Percentiles rank a stretch among this genome's conserved stretches.
Evolutionary conservation across 1,140 invertebrate species (phyloP).

Genomic region (Drosophila triauraria): DNA sequence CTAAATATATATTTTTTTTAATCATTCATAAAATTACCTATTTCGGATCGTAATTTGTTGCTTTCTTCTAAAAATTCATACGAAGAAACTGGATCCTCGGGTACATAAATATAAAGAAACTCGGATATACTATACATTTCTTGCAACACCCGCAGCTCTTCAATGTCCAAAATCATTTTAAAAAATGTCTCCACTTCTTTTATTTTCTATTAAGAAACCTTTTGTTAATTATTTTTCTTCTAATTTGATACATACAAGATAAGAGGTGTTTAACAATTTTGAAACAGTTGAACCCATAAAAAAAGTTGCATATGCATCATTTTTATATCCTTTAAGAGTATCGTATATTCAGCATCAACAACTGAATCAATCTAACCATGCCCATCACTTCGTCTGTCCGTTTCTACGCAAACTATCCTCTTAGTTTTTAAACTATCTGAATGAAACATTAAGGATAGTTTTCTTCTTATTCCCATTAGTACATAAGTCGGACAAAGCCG

Average conservation of each 20-base stretch:
- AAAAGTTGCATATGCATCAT: no score
- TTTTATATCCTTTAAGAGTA: no score
- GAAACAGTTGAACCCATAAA: no score
- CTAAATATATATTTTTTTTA: background rate
- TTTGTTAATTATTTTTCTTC: background rate
- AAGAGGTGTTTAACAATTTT: no score
- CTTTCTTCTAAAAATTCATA: slow-evolving; percentile 89
- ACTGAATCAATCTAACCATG: no score
- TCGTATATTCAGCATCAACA: no score
- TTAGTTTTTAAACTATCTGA: no score
- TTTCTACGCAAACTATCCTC: no score
- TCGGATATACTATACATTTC: slow-evolving; percentile 75
- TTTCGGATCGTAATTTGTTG: slow-evolving; percentile 86
- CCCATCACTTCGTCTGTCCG: no score
- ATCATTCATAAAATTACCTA: slow-evolving; percentile 51
- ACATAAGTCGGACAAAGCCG: no score
- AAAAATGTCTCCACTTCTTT: slow-evolving; percentile 61
- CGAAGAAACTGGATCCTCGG: slow-evolving; percentile 88
- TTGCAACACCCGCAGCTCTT: slow-evolving; percentile 42
- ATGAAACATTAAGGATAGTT: no score
- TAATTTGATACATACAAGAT: background rate
- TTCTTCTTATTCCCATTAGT: no score
- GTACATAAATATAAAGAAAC: slow-evolving; percentile 89
- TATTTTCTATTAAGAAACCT: slow-evolving; percentile 48
- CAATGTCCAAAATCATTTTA: slow-evolving; percentile 87